Evolutionary conservation across 2,888 invertebrate genomes (phyloP).

Genomic region (Pasiphila rectangulata): DNA sequence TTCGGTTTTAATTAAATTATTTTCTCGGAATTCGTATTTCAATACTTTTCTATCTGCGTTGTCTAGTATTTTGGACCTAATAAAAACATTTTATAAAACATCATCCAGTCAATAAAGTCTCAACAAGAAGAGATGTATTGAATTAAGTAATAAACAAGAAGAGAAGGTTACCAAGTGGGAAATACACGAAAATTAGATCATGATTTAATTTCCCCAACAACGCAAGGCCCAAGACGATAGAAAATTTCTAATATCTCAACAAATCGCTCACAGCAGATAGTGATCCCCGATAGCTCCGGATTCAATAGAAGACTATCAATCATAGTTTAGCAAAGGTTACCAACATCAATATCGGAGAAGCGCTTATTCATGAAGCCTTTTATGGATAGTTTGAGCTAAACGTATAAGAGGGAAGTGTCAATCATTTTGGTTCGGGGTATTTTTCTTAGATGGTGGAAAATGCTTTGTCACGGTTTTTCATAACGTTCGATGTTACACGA

Average conservation of each 20-base stretch:
- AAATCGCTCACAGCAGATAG: conserved; percentile 61
- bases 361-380: conserved; percentile 68
- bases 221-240: conserved; percentile 27
- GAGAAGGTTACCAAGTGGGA: conserved; percentile 4
- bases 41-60: no score
- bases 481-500: conserved; percentile 3
- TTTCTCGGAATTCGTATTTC: no score
- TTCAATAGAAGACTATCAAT: conserved; percentile 72
- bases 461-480: conserved; percentile 24
- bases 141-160: background rate
- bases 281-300: conserved; percentile 58
- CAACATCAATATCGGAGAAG: conserved; percentile 67
- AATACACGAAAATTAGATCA: background rate
- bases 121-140: background rate
- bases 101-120: background rate
- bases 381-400: conserved; percentile 47
- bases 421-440: conserved; percentile 39
- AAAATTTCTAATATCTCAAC: conserved; percentile 60
- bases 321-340: conserved; percentile 68
- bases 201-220: conserved; percentile 22
- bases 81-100: background rate
- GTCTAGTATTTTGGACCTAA: no score
- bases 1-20: no score
- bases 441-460: conserved; percentile 23
- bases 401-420: conserved; percentile 49